Percentiles rank a stretch among this genome's conserved stretches.
Conservation (phyloP, 2,113 vertebrate genomes). For the Eretmochelys imbricata region DNA sequence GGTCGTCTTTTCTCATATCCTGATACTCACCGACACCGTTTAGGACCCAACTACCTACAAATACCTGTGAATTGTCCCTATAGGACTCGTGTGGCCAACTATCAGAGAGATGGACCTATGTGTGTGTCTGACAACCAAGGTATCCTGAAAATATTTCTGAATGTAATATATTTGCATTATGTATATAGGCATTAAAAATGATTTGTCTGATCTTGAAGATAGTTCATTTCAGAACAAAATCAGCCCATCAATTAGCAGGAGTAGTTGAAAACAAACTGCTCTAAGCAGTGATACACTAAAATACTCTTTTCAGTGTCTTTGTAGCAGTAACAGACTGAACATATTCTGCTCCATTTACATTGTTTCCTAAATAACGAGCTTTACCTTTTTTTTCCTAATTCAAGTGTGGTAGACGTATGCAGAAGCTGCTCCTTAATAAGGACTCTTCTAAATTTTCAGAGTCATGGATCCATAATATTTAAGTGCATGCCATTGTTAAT, state of each 20-base stretch:
- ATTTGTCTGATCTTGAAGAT: background rate
- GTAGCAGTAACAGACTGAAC: background rate
- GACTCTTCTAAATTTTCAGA: background rate
- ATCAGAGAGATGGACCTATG: conserved; percentile 97
- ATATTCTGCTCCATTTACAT: background rate
- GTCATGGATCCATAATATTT: background rate
- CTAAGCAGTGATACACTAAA: background rate
- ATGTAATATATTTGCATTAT: background rate
- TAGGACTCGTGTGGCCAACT: conserved; percentile 89
- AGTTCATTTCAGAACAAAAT: background rate
- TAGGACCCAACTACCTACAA: conserved; percentile 96
- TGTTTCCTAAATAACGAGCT: background rate
- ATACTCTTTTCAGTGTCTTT: background rate
- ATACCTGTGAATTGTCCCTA: conserved; percentile 96
- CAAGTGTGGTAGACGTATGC: background rate
- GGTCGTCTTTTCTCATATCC: conserved; percentile 95
- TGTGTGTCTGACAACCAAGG: conserved; percentile 93
- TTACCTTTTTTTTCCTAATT: background rate
- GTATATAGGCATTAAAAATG: background rate
- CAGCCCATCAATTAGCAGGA: background rate
- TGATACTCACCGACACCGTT: conserved; percentile 94
- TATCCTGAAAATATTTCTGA: conserved; percentile 38
- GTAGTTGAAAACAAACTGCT: background rate
- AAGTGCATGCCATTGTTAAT: background rate
- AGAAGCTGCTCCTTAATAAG: background rate